phyloP scores from a whole-genome alignment of 1,140 invertebrate genomes.

The Steinernema feltiae region DNA sequence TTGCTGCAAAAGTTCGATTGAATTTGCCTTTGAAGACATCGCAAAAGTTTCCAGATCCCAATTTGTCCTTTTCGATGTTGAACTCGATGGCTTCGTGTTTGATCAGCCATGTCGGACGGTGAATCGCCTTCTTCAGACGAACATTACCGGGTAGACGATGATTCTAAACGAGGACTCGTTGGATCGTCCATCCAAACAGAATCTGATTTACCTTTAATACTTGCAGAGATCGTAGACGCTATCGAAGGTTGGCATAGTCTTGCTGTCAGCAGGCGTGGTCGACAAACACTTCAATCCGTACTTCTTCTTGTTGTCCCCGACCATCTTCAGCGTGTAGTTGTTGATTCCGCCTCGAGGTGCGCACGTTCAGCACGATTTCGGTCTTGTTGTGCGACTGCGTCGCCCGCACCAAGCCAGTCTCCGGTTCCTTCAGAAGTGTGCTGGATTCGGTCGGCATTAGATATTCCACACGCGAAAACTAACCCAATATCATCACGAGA shows the following conservation, averaged over 20 bases:
- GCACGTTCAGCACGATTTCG: background rate
- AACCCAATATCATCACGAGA: constrained; percentile 1
- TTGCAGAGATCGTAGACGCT: background rate
- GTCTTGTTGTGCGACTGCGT: background rate
- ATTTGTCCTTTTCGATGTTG: background rate
- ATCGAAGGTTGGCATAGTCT: background rate
- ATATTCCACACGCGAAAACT: constrained; percentile 52
- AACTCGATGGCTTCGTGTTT: background rate
- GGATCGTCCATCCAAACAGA: background rate
- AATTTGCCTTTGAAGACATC: constrained; percentile 9
- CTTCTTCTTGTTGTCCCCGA: background rate
- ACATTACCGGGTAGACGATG: background rate
- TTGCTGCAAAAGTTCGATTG: background rate
- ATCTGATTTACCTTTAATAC: background rate
- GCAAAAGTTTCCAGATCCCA: constrained; percentile 12
- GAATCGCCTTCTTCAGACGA: background rate
- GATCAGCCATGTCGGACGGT: background rate
- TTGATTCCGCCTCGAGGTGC: background rate
- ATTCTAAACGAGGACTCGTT: background rate
- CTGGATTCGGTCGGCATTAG: background rate
- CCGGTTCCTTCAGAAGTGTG: background rate
- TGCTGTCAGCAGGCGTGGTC: background rate
- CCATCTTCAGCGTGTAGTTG: background rate
- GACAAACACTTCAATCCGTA: background rate
- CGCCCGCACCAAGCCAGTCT: background rate